A percentile compares a stretch with the other conserved stretches of the same genome.
These are phyloP conservation scores for Anabas testudineus DNA, from an alignment of 2,797 vertebrate species.

Conservation along the genomic window DNA sequence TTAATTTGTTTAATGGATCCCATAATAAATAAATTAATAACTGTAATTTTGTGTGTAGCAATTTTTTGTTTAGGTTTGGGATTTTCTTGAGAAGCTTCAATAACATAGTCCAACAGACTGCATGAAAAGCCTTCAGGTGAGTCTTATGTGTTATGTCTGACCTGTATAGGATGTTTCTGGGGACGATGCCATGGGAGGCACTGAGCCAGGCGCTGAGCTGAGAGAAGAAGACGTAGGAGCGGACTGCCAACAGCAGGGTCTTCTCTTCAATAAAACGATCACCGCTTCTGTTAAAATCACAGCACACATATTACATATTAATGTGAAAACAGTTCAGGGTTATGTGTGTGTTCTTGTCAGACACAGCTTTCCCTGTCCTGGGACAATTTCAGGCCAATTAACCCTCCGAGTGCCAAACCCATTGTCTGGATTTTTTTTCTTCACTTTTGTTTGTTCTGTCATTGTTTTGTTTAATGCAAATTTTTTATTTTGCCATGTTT, in stretches of 20 bases:
- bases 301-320: constrained; percentile 72
- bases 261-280: constrained; percentile 98
- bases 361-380: constrained; percentile 80
- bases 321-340: constrained; percentile 61
- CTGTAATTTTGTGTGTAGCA: too few species aligned
- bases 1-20: too few species aligned
- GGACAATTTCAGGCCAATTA: constrained; percentile 64
- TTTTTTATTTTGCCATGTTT: not conserved
- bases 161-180: constrained; percentile 99
- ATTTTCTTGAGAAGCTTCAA: not conserved
- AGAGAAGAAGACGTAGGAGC: constrained; percentile 99
- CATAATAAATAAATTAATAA: too few species aligned
- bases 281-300: constrained; percentile 86
- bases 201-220: constrained; percentile 99
- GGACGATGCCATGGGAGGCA: constrained; percentile 97
- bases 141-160: constrained; percentile 70
- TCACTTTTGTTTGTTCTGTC: not conserved
- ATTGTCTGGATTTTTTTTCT: constrained; percentile 2
- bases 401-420: constrained; percentile 37
- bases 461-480: not conserved
- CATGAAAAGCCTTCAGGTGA: constrained; percentile 35
- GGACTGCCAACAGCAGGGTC: constrained; percentile 94
- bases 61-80: too few species aligned
- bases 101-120: constrained; percentile 9
- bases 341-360: constrained; percentile 22